Base-by-base conservation (phyloP, 1,140 invertebrate species). In the Danaus plexippus region DNA sequence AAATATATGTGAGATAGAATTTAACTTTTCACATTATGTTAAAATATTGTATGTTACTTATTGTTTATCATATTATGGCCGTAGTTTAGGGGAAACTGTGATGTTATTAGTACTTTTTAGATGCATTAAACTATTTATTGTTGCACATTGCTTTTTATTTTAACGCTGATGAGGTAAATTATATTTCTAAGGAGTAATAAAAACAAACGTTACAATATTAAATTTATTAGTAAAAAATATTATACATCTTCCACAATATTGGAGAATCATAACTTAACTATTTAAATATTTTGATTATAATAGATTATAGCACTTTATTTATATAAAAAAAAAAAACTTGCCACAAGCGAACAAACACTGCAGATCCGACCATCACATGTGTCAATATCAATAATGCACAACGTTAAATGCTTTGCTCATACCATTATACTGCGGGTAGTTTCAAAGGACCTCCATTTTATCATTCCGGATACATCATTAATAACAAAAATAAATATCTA, bases 141-240 rank as follows among this genome's bases (percentile, higher is more conserved):
- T 75, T 75, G 55, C 63, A 54, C 9, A 18, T 32, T 52, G n/a
- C n/a, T 32, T 42, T 18, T 42, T 11, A 9, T 49, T 11, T 4
- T 2, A 52, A 42, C 22, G 32, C 10, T 9, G 11, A n/a, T 12
- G 44, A n/a, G 43, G 43, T 11, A 11, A n/a, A 4, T 10, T 32
- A 8, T 32, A 51, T 42, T 11, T 12, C 11, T n/a, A 15, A 15
- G 15, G 15, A 68, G 59, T 67, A 59, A 15, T 15, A 15, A 15
- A 70, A 67, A 67, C 57, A 50, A 44, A 52, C 43, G 40, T 15
- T 87, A 84, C 78, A 85, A 84, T 87, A 87, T 87, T 85, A 83
- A 87, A 87, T 88, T 88, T 88, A 88, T 88, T 88, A 88, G 87
- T 88, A 88, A 88, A 88, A 88, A 87, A 88, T 88, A 88, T 87